These are phyloP conservation scores for Cinara cedri DNA, from an alignment of 2,888 invertebrate species.

Conservation along the genomic window DNA sequence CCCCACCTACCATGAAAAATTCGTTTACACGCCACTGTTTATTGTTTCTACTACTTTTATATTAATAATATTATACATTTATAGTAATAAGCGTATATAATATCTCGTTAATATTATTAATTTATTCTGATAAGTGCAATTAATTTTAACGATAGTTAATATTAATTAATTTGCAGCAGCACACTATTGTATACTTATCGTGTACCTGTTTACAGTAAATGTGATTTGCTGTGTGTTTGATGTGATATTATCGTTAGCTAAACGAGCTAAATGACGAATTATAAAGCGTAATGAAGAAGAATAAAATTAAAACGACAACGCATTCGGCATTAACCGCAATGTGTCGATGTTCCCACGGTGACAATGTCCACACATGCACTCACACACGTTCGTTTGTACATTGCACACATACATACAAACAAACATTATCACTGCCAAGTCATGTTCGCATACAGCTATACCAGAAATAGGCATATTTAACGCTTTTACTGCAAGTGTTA, in stretches of 20 bases:
- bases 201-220: slow-evolving; percentile 8
- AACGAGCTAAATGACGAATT: slow-evolving; percentile 17
- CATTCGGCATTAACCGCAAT: slow-evolving; percentile 12
- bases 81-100: no score
- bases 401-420: no score
- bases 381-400: neutral
- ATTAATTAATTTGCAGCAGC: slow-evolving; percentile 3
- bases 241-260: neutral
- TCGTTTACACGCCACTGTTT: no score
- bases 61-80: no score
- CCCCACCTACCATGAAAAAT: no score
- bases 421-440: slow-evolving; percentile 2
- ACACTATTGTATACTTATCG: neutral
- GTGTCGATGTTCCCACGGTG: slow-evolving; percentile 25
- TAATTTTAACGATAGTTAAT: neutral
- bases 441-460: neutral
- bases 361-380: neutral
- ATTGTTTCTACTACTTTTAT: no score
- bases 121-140: neutral
- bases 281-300: slow-evolving; percentile 34
- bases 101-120: no score
- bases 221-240: neutral
- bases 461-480: no score
- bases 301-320: slow-evolving; percentile 34
- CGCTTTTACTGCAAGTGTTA: no score